Percentiles rank a stretch among this genome's conserved stretches.
Conservation (phyloP, 2,888 invertebrate genomes). For the Synanthedon andrenaeformis region DNA sequence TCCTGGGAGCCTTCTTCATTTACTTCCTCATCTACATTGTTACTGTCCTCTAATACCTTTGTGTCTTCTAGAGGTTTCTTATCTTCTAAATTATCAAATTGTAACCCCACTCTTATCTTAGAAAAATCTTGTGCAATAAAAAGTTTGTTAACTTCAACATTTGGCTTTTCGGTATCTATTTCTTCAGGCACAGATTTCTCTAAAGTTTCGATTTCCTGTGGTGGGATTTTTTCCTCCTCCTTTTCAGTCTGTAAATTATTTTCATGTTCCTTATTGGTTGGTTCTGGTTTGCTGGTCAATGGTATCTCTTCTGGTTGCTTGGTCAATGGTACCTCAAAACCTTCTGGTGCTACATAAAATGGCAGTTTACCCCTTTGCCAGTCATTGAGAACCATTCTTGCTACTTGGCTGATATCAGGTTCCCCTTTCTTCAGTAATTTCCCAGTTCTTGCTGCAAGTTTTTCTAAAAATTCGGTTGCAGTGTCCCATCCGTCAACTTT, state of each 20-base stretch:
- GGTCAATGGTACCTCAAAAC: constrained; percentile 78
- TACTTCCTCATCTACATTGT: constrained; percentile 54
- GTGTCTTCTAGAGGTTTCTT: constrained; percentile 70
- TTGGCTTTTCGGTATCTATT: constrained; percentile 29
- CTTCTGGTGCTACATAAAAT: constrained; percentile 91
- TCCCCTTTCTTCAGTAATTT: constrained; percentile 97
- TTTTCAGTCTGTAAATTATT: constrained; percentile 17
- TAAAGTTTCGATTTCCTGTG: constrained; percentile 30
- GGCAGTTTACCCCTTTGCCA: constrained; percentile 98
- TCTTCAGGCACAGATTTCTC: constrained; percentile 18
- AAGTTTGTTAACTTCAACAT: constrained; percentile 50
- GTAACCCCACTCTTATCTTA: constrained; percentile 81
- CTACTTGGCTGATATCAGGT: constrained; percentile 88
- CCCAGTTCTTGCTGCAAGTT: constrained; percentile 87
- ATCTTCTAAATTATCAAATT: constrained; percentile 75
- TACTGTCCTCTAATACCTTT: constrained; percentile 45
- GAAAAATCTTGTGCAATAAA: constrained; percentile 83
- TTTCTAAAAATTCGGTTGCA: constrained; percentile 89
- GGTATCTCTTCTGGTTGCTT: constrained; percentile 27
- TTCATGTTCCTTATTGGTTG: constrained; percentile 13
- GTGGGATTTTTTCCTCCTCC: constrained; percentile 21
- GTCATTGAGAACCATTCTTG: constrained; percentile 97
- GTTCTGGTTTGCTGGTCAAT: constrained; percentile 6
- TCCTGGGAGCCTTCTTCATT: constrained; percentile 29
- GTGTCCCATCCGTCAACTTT: constrained; percentile 85